These are phyloP conservation scores for Orcinus orca DNA, from an alignment of 2,113 vertebrate genomes.

Conservation along the genomic window DNA sequence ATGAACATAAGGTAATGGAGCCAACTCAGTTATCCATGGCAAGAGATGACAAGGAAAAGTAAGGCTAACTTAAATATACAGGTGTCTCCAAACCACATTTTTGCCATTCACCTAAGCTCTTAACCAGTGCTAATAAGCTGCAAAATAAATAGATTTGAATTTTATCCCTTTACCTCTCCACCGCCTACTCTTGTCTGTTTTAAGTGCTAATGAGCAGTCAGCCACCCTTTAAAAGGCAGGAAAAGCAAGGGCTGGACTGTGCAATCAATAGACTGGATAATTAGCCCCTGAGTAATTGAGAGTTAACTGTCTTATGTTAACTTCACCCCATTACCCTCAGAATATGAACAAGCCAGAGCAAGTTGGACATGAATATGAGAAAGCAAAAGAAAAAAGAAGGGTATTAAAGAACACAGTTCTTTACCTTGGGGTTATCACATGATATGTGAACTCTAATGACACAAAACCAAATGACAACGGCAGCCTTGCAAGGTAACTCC, in stretches of 20 bases:
- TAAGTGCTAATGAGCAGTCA: constrained; percentile 64
- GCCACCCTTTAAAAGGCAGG: constrained; percentile 68
- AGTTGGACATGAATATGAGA: constrained; percentile 33
- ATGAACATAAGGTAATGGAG: constrained; percentile 67
- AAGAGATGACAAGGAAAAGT: constrained; percentile 65
- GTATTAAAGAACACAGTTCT: background rate
- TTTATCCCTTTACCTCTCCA: constrained; percentile 66
- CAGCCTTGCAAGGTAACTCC: constrained; percentile 15
- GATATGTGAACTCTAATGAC: background rate
- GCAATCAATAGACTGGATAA: constrained; percentile 75
- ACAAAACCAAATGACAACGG: background rate
- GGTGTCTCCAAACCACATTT: constrained; percentile 62
- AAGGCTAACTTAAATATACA: constrained; percentile 62
- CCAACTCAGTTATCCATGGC: constrained; percentile 73
- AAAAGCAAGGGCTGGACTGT: constrained; percentile 62
- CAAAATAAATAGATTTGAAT: constrained; percentile 63
- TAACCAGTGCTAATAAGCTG: constrained; percentile 64
- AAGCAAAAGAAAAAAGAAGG: background rate
- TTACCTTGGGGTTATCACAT: background rate
- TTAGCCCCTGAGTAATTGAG: constrained; percentile 73
- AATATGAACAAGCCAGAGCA: constrained; percentile 66
- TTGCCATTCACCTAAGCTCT: constrained; percentile 50
- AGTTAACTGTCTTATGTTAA: constrained; percentile 74
- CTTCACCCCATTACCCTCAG: constrained; percentile 71
- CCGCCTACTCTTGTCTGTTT: constrained; percentile 32